phyloP scores from a whole-genome alignment of 2,113 vertebrate genomes.

The Gracilinanus agilis region DNA sequence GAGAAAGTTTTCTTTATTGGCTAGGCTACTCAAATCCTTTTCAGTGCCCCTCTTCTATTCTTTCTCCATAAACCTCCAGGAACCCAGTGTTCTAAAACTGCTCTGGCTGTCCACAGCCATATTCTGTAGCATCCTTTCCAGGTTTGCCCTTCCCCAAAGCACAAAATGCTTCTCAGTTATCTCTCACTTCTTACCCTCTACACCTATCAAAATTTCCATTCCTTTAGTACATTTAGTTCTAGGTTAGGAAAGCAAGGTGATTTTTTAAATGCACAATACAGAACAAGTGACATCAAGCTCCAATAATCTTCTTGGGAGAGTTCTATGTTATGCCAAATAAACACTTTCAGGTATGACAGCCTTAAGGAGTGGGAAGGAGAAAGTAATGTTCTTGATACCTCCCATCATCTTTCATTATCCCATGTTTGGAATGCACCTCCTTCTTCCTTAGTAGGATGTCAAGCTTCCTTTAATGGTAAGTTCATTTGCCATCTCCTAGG shows the following conservation, averaged over 20 bases:
- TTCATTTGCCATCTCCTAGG: not conserved
- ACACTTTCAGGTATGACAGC: not conserved
- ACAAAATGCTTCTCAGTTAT: not conserved
- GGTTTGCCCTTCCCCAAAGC: not conserved
- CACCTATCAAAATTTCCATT: not conserved
- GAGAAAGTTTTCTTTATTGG: not conserved
- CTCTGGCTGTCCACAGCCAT: too few species aligned
- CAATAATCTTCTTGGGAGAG: not conserved
- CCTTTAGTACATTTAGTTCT: not conserved
- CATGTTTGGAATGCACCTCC: not conserved
- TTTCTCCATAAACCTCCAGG: not conserved
- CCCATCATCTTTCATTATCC: not conserved
- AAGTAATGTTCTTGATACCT: not conserved
- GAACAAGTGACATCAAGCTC: not conserved
- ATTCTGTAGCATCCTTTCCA: too few species aligned
- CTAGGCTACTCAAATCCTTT: not conserved
- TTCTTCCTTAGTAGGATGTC: not conserved
- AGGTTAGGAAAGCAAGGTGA: not conserved
- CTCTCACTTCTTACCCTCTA: not conserved
- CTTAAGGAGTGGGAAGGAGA: not conserved
- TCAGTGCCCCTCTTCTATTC: not conserved
- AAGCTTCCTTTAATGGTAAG: not conserved
- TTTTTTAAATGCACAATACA: not conserved
- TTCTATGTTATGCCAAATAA: not conserved
- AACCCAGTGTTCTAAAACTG: not conserved